Percentiles rank a stretch among this genome's conserved stretches.
These are phyloP conservation scores for Phrixothrix hirtus DNA, from an alignment of 2,888 invertebrate species.

Conservation along the genomic window DNA sequence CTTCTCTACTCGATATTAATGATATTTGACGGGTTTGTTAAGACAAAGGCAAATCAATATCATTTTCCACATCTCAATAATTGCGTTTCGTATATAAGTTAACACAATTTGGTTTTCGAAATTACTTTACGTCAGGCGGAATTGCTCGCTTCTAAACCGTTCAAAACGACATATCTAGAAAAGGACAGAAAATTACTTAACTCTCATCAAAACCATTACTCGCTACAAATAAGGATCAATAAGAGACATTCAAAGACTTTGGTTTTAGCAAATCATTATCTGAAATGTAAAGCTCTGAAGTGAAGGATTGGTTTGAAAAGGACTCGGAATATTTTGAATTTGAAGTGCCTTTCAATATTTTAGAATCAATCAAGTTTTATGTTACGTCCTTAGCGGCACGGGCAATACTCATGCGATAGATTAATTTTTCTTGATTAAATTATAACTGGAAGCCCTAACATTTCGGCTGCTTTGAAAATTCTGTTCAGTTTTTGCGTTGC, in stretches of 20 bases:
- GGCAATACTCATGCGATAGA: too few species aligned
- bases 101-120: slow-evolving; percentile 24
- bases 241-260: slow-evolving; percentile 32
- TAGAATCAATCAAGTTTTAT: slow-evolving; percentile 6
- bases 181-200: slow-evolving; percentile 20
- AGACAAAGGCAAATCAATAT: slow-evolving; percentile 33
- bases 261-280: slow-evolving; percentile 32
- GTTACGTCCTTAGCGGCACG: slow-evolving; percentile 11
- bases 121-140: slow-evolving; percentile 24
- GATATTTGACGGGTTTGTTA: slow-evolving; percentile 31
- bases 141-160: slow-evolving; percentile 5
- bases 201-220: slow-evolving; percentile 30
- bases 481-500: too few species aligned
- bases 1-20: slow-evolving; percentile 28
- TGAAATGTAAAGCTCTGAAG: slow-evolving; percentile 29
- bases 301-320: slow-evolving; percentile 31
- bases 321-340: slow-evolving; percentile 30
- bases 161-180: slow-evolving; percentile 8
- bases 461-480: too few species aligned
- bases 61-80: slow-evolving; percentile 34
- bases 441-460: too few species aligned
- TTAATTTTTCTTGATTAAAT: too few species aligned
- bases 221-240: slow-evolving; percentile 32
- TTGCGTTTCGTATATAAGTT: slow-evolving; percentile 29
- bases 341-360: slow-evolving; percentile 31